A percentile compares a stretch with the other conserved stretches of the same genome.
Evolutionary conservation across 2,113 vertebrate genomes (phyloP).

Genomic region (Ceyx melanurus): DNA sequence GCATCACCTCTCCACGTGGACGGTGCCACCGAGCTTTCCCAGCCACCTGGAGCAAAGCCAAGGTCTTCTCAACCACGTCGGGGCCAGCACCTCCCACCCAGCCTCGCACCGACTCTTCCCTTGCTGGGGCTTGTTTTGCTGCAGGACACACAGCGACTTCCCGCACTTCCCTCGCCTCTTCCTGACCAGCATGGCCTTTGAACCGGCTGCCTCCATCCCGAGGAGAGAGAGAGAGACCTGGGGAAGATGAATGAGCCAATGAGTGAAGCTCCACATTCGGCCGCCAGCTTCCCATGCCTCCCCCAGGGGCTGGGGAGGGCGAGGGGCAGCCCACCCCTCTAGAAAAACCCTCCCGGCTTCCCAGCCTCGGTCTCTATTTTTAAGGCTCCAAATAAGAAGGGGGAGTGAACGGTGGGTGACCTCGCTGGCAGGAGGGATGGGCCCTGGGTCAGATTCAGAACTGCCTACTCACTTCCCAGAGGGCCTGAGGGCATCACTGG

Average conservation of each 20-base stretch:
- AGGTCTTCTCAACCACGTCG: background rate
- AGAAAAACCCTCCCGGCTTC: background rate
- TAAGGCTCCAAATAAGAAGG: background rate
- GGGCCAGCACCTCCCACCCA: background rate
- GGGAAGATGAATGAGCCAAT: background rate
- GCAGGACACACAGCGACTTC: conserved; percentile 22
- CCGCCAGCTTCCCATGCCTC: background rate
- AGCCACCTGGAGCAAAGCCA: accelerated
- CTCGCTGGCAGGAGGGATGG: background rate
- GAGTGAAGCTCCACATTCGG: background rate
- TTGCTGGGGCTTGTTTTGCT: conserved; percentile 16
- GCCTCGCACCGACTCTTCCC: background rate
- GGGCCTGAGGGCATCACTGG: background rate
- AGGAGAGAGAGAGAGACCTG: background rate
- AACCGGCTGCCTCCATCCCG: conserved; percentile 33
- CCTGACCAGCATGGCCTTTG: conserved; percentile 54
- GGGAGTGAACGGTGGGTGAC: background rate
- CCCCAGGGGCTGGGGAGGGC: background rate
- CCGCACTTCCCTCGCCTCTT: conserved; percentile 36
- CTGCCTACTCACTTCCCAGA: conserved; percentile 14
- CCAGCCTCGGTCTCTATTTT: conserved; percentile 15
- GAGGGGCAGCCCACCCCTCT: background rate
- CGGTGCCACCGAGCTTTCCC: background rate
- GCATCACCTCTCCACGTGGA: background rate
- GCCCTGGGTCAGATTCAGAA: background rate